A percentile compares a stretch with the other conserved stretches of the same genome.
These are phyloP conservation scores for Vanacampus margaritifer DNA, from an alignment of 2,113 vertebrate species.

Conservation along the genomic window DNA sequence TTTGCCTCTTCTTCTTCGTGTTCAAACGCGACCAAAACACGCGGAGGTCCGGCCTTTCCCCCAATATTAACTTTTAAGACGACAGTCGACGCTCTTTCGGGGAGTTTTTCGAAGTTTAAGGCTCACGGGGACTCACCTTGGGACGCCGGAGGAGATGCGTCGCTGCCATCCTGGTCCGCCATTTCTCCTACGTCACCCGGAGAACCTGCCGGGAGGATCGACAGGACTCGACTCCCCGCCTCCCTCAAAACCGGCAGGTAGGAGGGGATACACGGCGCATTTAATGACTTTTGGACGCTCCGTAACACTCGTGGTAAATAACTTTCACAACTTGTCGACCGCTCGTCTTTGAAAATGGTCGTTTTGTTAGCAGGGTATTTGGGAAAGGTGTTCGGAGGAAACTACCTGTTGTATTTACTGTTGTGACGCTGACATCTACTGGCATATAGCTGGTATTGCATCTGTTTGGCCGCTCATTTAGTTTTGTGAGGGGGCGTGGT, in stretches of 20 bases:
- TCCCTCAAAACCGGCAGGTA: background rate
- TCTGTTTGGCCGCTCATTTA: background rate
- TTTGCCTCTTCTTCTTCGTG: constrained; percentile 6
- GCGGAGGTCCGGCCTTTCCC: no score
- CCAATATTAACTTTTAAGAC: background rate
- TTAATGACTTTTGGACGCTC: background rate
- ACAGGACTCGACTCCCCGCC: constrained; percentile 39
- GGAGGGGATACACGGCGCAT: background rate
- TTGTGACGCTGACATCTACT: constrained; percentile 47
- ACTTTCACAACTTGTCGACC: background rate
- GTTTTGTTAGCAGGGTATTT: background rate
- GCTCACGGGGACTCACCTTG: constrained; percentile 67
- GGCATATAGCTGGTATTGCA: background rate
- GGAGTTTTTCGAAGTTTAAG: constrained; percentile 17
- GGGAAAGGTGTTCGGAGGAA: constrained; percentile 1
- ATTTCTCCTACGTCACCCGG: constrained; percentile 76
- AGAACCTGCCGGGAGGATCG: constrained; percentile 25
- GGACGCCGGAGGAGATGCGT: constrained; percentile 66
- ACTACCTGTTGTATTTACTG: background rate
- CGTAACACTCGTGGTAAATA: background rate
- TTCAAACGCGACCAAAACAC: constrained; percentile 3
- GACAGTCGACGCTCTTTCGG: background rate
- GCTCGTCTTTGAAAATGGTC: background rate
- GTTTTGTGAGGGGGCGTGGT: background rate
- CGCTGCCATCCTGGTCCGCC: constrained; percentile 75